Conservation (phyloP, 2,113 vertebrate genomes). For the Amphilophus citrinellus region DNA sequence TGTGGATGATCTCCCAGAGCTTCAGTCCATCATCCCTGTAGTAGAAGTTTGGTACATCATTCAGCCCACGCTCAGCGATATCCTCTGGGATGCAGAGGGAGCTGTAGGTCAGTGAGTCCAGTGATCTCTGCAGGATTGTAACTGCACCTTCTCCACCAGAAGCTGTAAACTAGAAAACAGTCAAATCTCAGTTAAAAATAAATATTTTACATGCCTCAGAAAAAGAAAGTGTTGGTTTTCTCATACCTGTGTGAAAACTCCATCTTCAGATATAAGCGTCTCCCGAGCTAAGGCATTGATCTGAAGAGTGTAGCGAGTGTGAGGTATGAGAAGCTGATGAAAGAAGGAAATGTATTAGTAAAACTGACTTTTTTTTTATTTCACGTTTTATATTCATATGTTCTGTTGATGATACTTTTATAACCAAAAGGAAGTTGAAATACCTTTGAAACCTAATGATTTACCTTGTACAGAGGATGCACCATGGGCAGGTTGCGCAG, state of each 20-base stretch:
- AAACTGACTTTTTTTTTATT: background rate
- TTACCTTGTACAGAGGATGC: constrained; percentile 29
- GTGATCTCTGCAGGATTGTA: background rate
- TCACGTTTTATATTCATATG: background rate
- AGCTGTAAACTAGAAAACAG: background rate
- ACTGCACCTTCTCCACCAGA: background rate
- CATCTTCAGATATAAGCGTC: constrained; percentile 41
- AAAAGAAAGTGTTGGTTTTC: background rate
- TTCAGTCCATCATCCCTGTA: constrained; percentile 62
- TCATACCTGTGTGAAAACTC: constrained; percentile 51
- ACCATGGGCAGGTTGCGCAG: constrained; percentile 24
- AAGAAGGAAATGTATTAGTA: background rate
- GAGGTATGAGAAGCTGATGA: constrained; percentile 38
- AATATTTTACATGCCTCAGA: background rate
- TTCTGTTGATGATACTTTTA: background rate
- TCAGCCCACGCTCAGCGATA: background rate
- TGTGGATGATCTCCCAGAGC: constrained; percentile 79
- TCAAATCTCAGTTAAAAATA: background rate
- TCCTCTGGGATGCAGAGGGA: background rate
- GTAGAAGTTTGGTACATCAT: background rate
- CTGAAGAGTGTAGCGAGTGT: background rate
- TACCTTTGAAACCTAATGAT: background rate
- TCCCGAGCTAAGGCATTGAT: constrained; percentile 61
- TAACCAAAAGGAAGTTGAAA: background rate
- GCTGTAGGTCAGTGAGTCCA: background rate